Evolutionary conservation across 2,113 vertebrate species (phyloP), one percentile per base, ranked within the genome.

Genomic region (Zapus hudsonius): DNA sequence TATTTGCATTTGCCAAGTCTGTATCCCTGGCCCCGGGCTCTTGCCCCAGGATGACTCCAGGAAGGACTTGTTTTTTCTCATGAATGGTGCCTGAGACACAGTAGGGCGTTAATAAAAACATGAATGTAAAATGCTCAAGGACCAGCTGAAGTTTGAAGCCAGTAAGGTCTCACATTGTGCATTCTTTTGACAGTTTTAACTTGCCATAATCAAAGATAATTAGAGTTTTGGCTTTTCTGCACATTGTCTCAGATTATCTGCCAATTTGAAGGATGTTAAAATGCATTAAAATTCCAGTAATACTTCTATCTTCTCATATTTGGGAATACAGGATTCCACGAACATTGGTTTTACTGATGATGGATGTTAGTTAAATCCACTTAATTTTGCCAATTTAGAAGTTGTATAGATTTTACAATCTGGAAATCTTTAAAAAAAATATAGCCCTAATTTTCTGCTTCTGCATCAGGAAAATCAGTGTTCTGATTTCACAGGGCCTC

Each of bases 1-100:
- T 90, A 40, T 90, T 92, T 94, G 84, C 88, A 88, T 90, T 90
- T 76, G 79, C n/a, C 33, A 85, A 82, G 19, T 44, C 61, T 92
- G 85, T 23, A 31, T 73, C 59, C 38, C 27, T 17, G 74, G 59
- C 27, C 27, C 36, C 55, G 55, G 72, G 75, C 17, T 86, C 3
- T 59, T 84, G n/a, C 52, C 42, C 44, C 42, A 66, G 33, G 40
- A 78, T 44, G 40, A 80, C 8, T 84, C 3, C 9, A 78, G 31
- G 69, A 78, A 59, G 33, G 70, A 44, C n/a, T 67, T 55, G 91
- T 22, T 1, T 57, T 13, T 92, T 72, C 80, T 40, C 79, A 31
- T 69, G 1, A 52, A 40, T 13, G 81, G 55, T 84, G 31, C 31
- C 40, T 89, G 74, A 64, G 23, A 59, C 13, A 7, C 40, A 44